Base-by-base conservation (phyloP, 1,140 invertebrate species). In the Trichonephila clavipes region DNA sequence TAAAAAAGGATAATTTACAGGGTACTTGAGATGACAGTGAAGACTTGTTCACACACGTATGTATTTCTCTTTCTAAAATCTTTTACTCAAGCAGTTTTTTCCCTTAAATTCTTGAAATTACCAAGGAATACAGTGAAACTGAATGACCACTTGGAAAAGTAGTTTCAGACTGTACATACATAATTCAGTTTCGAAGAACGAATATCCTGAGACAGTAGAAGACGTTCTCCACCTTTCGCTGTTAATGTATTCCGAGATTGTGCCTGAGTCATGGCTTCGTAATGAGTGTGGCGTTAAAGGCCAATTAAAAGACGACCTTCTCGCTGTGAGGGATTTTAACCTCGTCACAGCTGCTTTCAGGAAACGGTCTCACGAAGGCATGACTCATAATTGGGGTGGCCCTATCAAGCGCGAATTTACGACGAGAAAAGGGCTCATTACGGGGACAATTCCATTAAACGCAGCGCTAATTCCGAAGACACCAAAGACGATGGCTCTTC, bases 381-480 rank as follows among this genome's bases (percentile, higher is more conserved):
- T 82, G 69, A 90, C 18, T 90, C 88, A 90, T 90, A 90, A 82
- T 90, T 89, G 40, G 64, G 64, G 44, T 58, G 34, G 88, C 64
- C 44, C n/a, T 34, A 89, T 77, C 58, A 72, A 18, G 86, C 6
- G 8, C 14, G 16, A 64, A 89, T 72, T 89, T 89, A 89, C 40
- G 66, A 61, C 44, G 88, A 72, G 88, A 72, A 89, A 89, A 89
- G 58, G 28, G 88, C 88, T 89, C 88, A 89, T 89, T 89, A 89
- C 34, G 21, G 69, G n/a, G 58, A n/a, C 88, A 24, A 89, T 89
- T 89, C 66, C 34, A 40, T 58, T 88, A 88, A 64, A 85, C 58
- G 51, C n/a, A 61, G 34, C 28, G 28, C 69, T 77, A 77, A 77
- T 77, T 40, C 28, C 69, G 14, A 77, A 34, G 69, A 8, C 44